Evolutionary conservation across 1,140 invertebrate genomes (phyloP).

Genomic region (Bicyclus anynana): DNA sequence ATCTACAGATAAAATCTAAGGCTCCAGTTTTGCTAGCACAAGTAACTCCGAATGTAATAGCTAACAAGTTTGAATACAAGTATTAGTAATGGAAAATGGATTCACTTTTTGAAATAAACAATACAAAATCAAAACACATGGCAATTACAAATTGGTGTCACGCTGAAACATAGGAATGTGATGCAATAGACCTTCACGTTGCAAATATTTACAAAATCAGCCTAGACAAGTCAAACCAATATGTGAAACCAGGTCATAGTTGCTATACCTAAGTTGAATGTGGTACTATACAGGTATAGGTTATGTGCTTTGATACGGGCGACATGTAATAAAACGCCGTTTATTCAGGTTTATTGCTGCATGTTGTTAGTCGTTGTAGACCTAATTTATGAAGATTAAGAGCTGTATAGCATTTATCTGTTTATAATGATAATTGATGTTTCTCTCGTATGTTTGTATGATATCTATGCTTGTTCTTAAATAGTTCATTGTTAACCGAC

Average conservation of each 20-base stretch:
- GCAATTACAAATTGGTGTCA: neutral
- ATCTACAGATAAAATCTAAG: too few species aligned
- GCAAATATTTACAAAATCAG: conserved; percentile 7
- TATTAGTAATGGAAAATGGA: too few species aligned
- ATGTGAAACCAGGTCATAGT: conserved; percentile 19
- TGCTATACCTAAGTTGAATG: conserved; percentile 8
- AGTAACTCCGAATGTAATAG: too few species aligned
- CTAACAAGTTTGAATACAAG: too few species aligned
- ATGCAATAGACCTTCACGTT: neutral
- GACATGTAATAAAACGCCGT: conserved; percentile 3
- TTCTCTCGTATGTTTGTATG: too few species aligned
- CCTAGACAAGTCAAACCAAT: conserved; percentile 4
- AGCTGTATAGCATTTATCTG: too few species aligned
- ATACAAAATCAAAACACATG: too few species aligned
- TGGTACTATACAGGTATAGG: neutral
- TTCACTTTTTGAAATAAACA: too few species aligned
- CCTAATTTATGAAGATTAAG: neutral
- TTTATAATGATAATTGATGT: too few species aligned
- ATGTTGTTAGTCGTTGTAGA: neutral
- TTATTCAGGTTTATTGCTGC: conserved; percentile 5
- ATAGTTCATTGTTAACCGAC: too few species aligned
- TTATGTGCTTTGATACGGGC: conserved; percentile 8
- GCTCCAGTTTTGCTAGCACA: too few species aligned
- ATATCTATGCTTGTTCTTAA: too few species aligned
- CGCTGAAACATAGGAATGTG: neutral